Evolutionary conservation across 92 coral and sea anemone genomes (phyloP).

Genomic region (Meandrina meandrites): DNA sequence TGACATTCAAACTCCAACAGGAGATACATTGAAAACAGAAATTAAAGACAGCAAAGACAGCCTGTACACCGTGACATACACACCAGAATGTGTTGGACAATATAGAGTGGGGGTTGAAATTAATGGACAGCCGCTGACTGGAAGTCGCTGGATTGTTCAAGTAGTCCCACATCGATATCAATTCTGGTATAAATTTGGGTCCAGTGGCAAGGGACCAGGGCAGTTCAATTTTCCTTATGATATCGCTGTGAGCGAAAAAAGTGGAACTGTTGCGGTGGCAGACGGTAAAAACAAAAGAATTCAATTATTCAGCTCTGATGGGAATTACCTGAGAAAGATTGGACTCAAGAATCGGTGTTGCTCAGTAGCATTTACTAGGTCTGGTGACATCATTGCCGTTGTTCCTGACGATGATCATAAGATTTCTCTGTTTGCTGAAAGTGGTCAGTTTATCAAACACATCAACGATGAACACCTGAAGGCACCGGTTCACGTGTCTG

Average conservation of each 20-base stretch:
- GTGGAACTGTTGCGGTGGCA: conserved; percentile 9
- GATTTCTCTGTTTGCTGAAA: conserved; percentile 38
- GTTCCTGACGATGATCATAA: background rate
- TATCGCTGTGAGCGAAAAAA: conserved; percentile 3
- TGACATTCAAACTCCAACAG: conserved; percentile 36
- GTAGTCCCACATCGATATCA: conserved; percentile 18
- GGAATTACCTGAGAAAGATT: conserved; percentile 25
- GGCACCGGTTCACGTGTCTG: background rate
- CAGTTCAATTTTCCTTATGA: background rate
- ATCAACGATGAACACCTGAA: conserved; percentile 17
- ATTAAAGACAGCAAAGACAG: conserved; percentile 61
- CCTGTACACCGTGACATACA: conserved; percentile 52
- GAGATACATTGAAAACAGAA: conserved; percentile 19
- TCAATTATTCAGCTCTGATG: conserved; percentile 23
- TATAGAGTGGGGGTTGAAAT: conserved; percentile 38
- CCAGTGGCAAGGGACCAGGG: background rate
- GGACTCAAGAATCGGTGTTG: background rate
- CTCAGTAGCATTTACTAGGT: background rate
- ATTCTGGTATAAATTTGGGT: background rate
- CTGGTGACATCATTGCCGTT: background rate
- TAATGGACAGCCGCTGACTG: conserved; percentile 46
- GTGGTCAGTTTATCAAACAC: conserved; percentile 50
- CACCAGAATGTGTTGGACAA: conserved; percentile 43
- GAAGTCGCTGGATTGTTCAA: conserved; percentile 41
- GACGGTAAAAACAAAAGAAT: background rate